Percentiles rank a stretch among this genome's conserved stretches.
Conservation (phyloP, 1,140 invertebrate genomes). For the Diuraphis noxia region DNA sequence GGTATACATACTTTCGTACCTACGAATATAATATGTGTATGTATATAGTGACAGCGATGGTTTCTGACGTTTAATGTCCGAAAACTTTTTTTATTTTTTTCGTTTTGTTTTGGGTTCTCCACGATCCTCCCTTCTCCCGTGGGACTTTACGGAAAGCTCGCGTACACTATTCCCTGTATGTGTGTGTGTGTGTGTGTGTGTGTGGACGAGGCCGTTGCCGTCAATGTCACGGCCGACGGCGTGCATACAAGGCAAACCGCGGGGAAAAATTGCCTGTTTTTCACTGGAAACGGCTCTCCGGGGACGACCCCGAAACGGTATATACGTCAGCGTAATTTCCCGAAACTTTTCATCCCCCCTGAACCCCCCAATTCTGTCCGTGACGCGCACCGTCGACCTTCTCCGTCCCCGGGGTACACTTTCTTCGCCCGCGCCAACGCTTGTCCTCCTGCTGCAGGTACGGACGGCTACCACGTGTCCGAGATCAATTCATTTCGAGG, state of each 20-base stretch:
- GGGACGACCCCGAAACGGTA: slow-evolving; percentile 20
- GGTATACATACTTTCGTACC: neutral
- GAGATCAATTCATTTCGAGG: slow-evolving; percentile 31
- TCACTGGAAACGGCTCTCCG: slow-evolving; percentile 42
- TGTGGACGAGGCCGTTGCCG: neutral
- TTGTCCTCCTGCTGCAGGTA: neutral
- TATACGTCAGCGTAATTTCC: slow-evolving; percentile 46
- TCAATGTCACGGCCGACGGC: slow-evolving; percentile 33
- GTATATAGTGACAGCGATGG: neutral
- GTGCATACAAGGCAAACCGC: neutral
- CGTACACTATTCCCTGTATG: neutral
- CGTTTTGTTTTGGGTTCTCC: neutral
- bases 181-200: neutral
- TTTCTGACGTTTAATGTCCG: slow-evolving; percentile 44
- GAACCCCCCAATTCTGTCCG: no score
- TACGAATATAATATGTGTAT: neutral
- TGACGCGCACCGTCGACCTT: neutral
- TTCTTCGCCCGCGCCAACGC: neutral
- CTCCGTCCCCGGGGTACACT: slow-evolving; percentile 45
- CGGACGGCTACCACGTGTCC: neutral
- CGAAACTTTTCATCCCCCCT: slow-evolving; percentile 10
- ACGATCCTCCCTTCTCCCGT: neutral
- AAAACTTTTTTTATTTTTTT: neutral
- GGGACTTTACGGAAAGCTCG: neutral
- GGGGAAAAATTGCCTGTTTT: slow-evolving; percentile 52